phyloP scores from a whole-genome alignment of 2,888 invertebrate genomes.

The Elaeidobius kamerunicus region DNA sequence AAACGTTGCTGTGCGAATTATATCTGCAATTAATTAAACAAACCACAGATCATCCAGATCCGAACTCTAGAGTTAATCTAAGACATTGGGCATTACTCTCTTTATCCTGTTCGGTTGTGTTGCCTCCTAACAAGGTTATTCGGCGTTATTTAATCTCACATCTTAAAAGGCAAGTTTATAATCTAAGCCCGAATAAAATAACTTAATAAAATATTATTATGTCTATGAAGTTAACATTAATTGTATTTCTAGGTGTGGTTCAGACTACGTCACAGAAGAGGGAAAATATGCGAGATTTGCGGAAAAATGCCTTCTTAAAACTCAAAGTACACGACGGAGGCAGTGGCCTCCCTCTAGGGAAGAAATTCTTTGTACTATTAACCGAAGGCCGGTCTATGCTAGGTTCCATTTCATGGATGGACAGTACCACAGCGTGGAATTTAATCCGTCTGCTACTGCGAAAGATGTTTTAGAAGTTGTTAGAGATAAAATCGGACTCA shows the following conservation, averaged over 20 bases:
- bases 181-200: background rate
- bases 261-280: constrained; percentile 87
- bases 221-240: too few species aligned
- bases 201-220: background rate
- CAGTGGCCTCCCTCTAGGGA: constrained; percentile 90
- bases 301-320: constrained; percentile 76
- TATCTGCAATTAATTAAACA: constrained; percentile 88
- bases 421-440: constrained; percentile 91
- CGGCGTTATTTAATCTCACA: constrained; percentile 86
- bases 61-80: constrained; percentile 79
- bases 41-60: constrained; percentile 90
- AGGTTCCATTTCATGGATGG: constrained; percentile 92
- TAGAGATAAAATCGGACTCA: constrained; percentile 84
- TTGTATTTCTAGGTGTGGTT: constrained; percentile 72
- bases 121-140: constrained; percentile 83
- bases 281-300: constrained; percentile 92
- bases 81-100: constrained; percentile 91
- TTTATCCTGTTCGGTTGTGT: constrained; percentile 74
- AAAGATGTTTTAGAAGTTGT: constrained; percentile 85
- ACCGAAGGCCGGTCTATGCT: constrained; percentile 85
- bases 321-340: constrained; percentile 72
- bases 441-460: constrained; percentile 90
- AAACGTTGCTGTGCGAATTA: constrained; percentile 81
- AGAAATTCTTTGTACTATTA: constrained; percentile 90
- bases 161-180: constrained; percentile 54